Evolutionary conservation across 2,113 vertebrate species (phyloP).

Genomic region (Panthera leo): DNA sequence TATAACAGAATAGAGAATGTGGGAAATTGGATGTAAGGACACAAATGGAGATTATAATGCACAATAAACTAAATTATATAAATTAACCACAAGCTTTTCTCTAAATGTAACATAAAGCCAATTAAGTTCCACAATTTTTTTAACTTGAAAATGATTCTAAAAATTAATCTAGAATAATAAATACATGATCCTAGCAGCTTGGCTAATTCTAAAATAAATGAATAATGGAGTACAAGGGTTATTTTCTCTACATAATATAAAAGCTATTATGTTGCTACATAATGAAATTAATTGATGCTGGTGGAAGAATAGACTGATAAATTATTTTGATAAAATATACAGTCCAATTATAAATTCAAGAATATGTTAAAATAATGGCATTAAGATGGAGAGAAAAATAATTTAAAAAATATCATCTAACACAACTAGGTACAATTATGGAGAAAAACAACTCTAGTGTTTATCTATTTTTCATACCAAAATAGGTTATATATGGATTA

Average conservation of each 20-base stretch:
- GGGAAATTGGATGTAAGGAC: background rate
- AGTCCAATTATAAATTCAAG: background rate
- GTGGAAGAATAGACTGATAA: background rate
- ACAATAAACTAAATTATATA: background rate
- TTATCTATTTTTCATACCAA: background rate
- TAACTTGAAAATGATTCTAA: background rate
- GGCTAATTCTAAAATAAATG: slow-evolving; percentile 9
- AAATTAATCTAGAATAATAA: slow-evolving; percentile 29
- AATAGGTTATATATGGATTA: background rate
- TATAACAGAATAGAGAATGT: background rate
- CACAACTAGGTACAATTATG: background rate
- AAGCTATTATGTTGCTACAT: background rate
- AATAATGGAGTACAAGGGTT: background rate
- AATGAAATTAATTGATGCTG: background rate
- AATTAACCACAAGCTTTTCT: background rate
- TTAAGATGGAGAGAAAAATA: background rate
- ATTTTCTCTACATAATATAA: background rate
- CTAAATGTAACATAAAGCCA: background rate
- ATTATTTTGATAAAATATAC: background rate
- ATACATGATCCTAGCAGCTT: background rate
- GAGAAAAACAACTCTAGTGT: background rate
- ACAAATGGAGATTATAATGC: background rate
- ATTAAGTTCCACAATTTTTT: background rate
- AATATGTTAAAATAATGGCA: background rate
- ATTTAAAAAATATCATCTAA: background rate